Evolutionary conservation across 1,140 invertebrate genomes (phyloP), one percentile per base, ranked within the genome.

Genomic region (Plutomurus gul): DNA sequence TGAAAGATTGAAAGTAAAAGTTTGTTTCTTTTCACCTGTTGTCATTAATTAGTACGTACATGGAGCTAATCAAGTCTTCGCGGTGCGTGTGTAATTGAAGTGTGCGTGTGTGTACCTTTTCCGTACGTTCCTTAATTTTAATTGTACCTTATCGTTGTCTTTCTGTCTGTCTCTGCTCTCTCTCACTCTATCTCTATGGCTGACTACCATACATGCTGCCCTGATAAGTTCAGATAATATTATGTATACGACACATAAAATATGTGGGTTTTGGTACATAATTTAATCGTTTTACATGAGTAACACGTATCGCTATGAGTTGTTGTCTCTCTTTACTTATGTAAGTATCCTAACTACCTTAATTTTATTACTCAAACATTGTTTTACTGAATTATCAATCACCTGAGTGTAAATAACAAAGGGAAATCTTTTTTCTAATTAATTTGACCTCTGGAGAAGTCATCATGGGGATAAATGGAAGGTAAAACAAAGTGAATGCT

Each of bases 401-500:
- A 65, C 56, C 25, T 65, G 30, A 65, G 56, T 65, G 56, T 65
- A 74, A 74, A 74, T 74, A 74, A 74, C 72, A 37, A 74, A 74
- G 72, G 60, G 73, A 78, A 81, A 70, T 75, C 20, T 81, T 81
- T 81, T 78, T 81, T 78, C 60, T 76, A 70, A 78, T 78, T 78
- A 78, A 71, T 81, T 78, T 81, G 18, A 78, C 74, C 76, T 78
- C 80, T 81, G 80, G 80, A 81, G 71, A 78, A 76, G 76, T 78
- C 80, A 81, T 81, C 80, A 78, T 76, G 51, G 75, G 80, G 72
- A 78, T 37, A 51, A 71, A 75, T 78, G 80, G 80, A 81, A 81
- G 80, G 80, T 81, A 81, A 81, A 81, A 75, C 49, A 75, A 78
- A 81, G 76, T 78, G 80, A 81, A 78, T 81, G 80, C 76, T 81